Evolutionary conservation across 2,797 vertebrate species (phyloP), one percentile per base, ranked within the genome.

Genomic region (Acomys russatus): DNA sequence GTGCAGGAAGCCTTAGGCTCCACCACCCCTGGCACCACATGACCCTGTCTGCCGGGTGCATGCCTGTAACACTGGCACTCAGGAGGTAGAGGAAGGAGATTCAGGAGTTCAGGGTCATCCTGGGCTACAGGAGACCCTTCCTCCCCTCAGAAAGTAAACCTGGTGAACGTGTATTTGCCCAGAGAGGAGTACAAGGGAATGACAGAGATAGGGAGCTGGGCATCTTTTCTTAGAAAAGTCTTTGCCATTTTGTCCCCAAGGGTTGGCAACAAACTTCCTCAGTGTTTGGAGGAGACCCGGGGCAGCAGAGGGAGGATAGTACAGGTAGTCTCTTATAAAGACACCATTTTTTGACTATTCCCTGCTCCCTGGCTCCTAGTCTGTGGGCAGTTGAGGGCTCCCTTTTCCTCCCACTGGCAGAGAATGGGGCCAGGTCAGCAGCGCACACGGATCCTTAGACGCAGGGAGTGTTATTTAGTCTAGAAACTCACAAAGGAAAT

Each of bases 401-500:
- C 33, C 68, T 1, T 74, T 97, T 93, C 78, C 12, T 74, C 86
- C 44, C 11, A 61, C 76, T 9, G 17, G 12, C 49, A 38, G 93
- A 92, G 88, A 91, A 95, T 92, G 15, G 38, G 9, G 79, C 97
- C 93, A 88, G 96, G 78, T 94, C 98, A 96, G 98, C 94, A 83
- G 97, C 70, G 79, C 86, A 77, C 64, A 91, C 59, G 12, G 70
- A 95, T 96, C 94, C 97, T 97, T 89, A 98, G 98, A 98, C 97
- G 94, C 96, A 89, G 95, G 96, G 94, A 98, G 96, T 90, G 63
- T 98, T 98, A 98, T 98, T 98, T 98, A 98, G 98, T 98, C 98
- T 98, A 98, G 96, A 96, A 98, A 85, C 95, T 96, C 98, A 97
- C 97, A 94, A 92, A 98, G 98, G 98, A 98, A 98, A 98, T 98